These are phyloP conservation scores for Holacanthella duospinosa DNA, from an alignment of 2,888 invertebrate species.

Conservation along the genomic window DNA sequence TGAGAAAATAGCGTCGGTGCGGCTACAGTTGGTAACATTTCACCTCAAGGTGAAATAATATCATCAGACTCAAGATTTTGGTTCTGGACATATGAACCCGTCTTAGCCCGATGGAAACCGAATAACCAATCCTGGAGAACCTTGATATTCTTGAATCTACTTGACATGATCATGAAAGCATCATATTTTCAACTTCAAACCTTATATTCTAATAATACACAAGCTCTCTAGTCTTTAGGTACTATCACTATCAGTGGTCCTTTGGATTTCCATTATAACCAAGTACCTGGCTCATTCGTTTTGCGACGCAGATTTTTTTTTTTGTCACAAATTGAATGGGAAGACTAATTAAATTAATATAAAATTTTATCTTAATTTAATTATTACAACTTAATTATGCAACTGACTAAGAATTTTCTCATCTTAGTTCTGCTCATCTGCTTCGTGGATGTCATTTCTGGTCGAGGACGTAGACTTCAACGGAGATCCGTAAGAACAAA, in stretches of 20 bases:
- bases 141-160: background rate
- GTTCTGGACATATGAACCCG: too few species aligned
- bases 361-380: background rate
- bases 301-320: background rate
- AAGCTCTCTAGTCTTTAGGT: background rate
- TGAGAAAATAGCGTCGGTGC: too few species aligned
- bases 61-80: too few species aligned
- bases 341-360: slow-evolving; percentile 1
- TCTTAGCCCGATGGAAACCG: background rate
- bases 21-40: too few species aligned
- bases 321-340: background rate
- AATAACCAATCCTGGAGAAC: background rate
- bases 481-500: slow-evolving; percentile 6
- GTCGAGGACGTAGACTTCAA: background rate
- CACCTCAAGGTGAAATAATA: too few species aligned
- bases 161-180: background rate
- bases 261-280: background rate
- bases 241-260: background rate
- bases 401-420: too few species aligned
- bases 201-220: too few species aligned
- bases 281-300: background rate
- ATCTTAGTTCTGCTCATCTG: background rate
- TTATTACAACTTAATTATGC: too few species aligned
- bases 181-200: too few species aligned
- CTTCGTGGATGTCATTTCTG: background rate